Conservation (phyloP, 2,113 vertebrate species). For the Aldabrachelys gigantea region DNA sequence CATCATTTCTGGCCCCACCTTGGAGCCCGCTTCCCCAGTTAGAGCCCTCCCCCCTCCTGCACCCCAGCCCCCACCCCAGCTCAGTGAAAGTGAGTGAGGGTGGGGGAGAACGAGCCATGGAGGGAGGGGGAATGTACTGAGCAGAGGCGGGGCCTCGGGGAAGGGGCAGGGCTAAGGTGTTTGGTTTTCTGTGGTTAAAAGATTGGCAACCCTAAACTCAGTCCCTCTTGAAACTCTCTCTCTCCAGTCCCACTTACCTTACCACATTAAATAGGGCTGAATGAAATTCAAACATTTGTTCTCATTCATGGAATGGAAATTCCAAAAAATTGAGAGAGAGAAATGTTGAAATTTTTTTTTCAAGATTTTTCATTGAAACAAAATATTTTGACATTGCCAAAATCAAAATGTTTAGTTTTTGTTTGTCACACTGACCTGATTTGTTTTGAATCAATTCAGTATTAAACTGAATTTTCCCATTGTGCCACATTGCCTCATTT, state of each 20-base stretch:
- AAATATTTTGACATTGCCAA: not conserved
- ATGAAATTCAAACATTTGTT: not conserved
- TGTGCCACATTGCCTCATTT: rapidly evolving
- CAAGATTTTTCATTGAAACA: not conserved
- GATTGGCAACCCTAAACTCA: not conserved
- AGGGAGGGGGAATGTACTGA: no score
- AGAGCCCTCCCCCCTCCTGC: no score
- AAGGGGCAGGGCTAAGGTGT: no score
- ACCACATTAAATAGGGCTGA: not conserved
- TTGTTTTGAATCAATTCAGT: not conserved
- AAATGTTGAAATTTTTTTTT: not conserved
- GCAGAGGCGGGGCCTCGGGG: no score
- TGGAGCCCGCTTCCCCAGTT: no score
- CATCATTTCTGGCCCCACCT: no score
- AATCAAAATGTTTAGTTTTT: not conserved
- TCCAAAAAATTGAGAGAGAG: not conserved
- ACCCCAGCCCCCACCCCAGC: no score
- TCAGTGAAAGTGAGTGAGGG: no score
- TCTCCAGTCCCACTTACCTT: not conserved
- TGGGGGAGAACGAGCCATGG: no score
- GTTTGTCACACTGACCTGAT: slow-evolving; percentile 26
- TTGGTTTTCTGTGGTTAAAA: no score
- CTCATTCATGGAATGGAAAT: not conserved
- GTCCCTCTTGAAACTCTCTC: not conserved
- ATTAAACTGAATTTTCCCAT: not conserved